A percentile compares a stretch with the other conserved stretches of the same genome.
Conservation (phyloP, 2,888 invertebrate genomes). For the Yponomeuta evonymella region DNA sequence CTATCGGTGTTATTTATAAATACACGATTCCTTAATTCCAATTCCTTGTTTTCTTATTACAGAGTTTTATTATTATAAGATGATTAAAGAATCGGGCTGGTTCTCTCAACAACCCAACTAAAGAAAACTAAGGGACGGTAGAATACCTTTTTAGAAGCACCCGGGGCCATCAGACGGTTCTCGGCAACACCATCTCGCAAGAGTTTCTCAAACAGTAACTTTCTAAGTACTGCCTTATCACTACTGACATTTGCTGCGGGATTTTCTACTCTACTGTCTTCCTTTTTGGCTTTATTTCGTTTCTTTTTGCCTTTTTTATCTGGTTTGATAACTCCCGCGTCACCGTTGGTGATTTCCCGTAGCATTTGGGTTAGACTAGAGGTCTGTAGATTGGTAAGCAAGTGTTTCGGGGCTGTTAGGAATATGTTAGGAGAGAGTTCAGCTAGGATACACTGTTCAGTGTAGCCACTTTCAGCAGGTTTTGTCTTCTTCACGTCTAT, state of each 20-base stretch:
- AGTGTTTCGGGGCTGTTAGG: conserved; percentile 52
- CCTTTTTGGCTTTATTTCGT: conserved; percentile 18
- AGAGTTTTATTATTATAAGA: no score
- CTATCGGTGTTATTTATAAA: no score
- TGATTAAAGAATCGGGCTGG: neutral
- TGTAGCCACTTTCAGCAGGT: conserved; percentile 1
- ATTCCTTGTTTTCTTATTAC: no score
- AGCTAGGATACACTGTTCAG: conserved; percentile 33
- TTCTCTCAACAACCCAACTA: neutral
- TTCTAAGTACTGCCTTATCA: conserved; percentile 35
- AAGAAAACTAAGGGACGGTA: neutral
- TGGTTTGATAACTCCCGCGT: neutral
- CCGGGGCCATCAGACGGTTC: neutral
- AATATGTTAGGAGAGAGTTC: conserved; percentile 50
- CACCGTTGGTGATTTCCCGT: neutral
- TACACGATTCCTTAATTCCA: no score
- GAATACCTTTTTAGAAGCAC: conserved; percentile 8
- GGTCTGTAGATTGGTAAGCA: conserved; percentile 29
- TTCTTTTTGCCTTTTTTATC: neutral
- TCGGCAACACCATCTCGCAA: conserved; percentile 21
- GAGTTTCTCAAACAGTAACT: conserved; percentile 50
- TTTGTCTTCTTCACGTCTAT: neutral
- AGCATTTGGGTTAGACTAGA: neutral
- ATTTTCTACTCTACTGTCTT: conserved; percentile 25
- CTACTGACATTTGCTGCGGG: conserved; percentile 10